These are phyloP conservation scores for Eupithecia subumbrata DNA, from an alignment of 2,888 invertebrate species.

Conservation along the genomic window DNA sequence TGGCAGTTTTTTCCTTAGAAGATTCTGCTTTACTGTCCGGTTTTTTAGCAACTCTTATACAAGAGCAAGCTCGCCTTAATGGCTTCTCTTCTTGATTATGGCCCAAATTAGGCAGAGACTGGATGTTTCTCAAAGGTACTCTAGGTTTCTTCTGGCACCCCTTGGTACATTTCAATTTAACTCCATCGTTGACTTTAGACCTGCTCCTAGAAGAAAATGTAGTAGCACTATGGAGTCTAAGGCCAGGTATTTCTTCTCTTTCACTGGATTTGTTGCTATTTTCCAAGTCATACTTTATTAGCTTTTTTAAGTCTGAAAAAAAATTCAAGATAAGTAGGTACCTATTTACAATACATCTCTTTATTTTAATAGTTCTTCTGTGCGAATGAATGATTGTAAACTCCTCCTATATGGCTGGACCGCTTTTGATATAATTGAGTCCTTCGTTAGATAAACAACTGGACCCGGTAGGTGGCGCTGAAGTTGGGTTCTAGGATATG, in stretches of 20 bases:
- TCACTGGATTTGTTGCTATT: conserved; percentile 60
- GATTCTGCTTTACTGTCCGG: conserved; percentile 46
- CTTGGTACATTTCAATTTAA: conserved; percentile 56
- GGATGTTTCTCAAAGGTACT: conserved; percentile 52
- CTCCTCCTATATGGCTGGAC: not conserved
- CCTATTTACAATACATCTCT: too few relatives aligned
- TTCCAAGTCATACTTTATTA: conserved; percentile 86
- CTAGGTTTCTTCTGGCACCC: conserved; percentile 54
- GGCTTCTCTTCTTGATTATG: conserved; percentile 56
- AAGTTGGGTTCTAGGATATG: not conserved
- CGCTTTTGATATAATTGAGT: not conserved
- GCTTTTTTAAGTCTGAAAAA: conserved; percentile 86
- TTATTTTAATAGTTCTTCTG: not conserved
- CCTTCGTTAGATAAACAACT: not conserved
- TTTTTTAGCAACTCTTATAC: conserved; percentile 66
- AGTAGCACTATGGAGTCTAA: conserved; percentile 75
- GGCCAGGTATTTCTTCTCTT: conserved; percentile 55
- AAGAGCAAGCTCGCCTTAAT: conserved; percentile 68
- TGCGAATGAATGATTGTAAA: not conserved
- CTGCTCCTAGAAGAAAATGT: conserved; percentile 76
- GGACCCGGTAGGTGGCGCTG: not conserved
- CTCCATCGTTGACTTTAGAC: conserved; percentile 60
- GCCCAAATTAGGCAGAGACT: conserved; percentile 69
- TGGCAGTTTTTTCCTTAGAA: conserved; percentile 52
- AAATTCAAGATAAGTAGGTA: not conserved